Conservation (phyloP, 1,140 invertebrate species). For the Varroa destructor region DNA sequence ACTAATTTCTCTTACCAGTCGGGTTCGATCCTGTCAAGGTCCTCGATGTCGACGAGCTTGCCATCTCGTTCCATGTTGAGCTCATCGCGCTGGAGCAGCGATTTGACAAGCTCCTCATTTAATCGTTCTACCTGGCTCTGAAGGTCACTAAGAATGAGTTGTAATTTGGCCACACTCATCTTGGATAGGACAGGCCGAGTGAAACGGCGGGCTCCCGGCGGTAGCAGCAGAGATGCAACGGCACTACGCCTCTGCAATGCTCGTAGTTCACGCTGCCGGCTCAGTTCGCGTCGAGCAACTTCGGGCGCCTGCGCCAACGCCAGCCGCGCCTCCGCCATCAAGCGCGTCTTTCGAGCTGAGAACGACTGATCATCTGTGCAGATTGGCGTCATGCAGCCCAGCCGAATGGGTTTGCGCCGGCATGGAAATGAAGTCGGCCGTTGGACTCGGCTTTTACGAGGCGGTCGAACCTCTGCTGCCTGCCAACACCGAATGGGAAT, state of each 20-base stretch:
- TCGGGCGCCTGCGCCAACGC: slow-evolving; percentile 24
- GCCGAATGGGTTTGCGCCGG: slow-evolving; percentile 17
- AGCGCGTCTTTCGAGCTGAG: slow-evolving; percentile 2
- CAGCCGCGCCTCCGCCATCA: slow-evolving; percentile 14
- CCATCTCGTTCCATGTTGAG: slow-evolving; percentile 22
- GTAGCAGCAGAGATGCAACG: slow-evolving; percentile 15
- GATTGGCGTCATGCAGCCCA: slow-evolving; percentile 24
- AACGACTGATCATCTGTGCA: slow-evolving; percentile 19
- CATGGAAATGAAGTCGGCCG: slow-evolving; percentile 17
- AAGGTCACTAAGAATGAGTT: slow-evolving; percentile 15
- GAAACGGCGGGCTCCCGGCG: slow-evolving; percentile 4
- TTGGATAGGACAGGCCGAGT: slow-evolving; percentile 9
- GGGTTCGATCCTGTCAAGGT: slow-evolving; percentile 23
- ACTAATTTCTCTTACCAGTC: not conserved
- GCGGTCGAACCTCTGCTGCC: not conserved
- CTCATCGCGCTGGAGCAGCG: slow-evolving; percentile 12
- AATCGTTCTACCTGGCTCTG: not conserved
- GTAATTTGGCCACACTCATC: not conserved
- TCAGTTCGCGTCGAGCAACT: not conserved
- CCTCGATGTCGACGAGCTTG: slow-evolving; percentile 17
- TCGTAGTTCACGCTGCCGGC: not conserved
- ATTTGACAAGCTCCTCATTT: slow-evolving; percentile 15
- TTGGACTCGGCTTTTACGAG: slow-evolving; percentile 2
- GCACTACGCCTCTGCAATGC: slow-evolving; percentile 2
- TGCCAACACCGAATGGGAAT: not conserved